phyloP scores from a whole-genome alignment of 2,888 invertebrate species.

The Eretmocerus hayati region DNA sequence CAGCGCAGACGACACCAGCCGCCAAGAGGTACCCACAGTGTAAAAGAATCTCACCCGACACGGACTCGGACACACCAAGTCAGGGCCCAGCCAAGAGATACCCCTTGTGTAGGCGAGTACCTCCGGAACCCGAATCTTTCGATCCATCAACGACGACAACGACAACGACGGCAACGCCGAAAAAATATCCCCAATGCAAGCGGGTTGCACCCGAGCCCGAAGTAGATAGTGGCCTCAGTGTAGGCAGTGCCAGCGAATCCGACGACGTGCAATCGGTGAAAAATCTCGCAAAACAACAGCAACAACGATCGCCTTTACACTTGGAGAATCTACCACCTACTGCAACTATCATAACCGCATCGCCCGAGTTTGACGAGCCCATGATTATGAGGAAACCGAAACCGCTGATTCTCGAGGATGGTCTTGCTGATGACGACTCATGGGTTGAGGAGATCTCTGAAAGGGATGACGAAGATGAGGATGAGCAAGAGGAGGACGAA shows the following conservation, averaged over 20 bases:
- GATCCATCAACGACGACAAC: neutral
- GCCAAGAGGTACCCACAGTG: no score
- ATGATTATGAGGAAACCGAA: conserved; percentile 45
- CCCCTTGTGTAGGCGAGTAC: no score
- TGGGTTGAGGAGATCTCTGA: conserved; percentile 86
- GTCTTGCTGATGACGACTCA: conserved; percentile 82
- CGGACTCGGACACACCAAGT: no score
- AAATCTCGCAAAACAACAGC: conserved; percentile 28
- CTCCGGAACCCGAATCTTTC: no score
- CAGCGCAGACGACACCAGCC: no score
- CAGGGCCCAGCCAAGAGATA: no score
- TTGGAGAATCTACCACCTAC: conserved; percentile 12
- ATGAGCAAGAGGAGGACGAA: no score
- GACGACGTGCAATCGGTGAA: conserved; percentile 40
- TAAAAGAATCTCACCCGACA: no score
- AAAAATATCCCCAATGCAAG: conserved; percentile 40
- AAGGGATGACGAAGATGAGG: conserved; percentile 67
- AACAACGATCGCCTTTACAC: conserved; percentile 8
- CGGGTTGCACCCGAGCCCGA: conserved; percentile 33
- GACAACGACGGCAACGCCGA: conserved; percentile 28
- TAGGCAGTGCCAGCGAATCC: conserved; percentile 42
- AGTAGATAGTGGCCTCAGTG: conserved; percentile 40
- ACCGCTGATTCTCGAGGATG: conserved; percentile 70
- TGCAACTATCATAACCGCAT: no score
- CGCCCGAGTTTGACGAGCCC: conserved; percentile 15